Evolutionary conservation across 2,113 vertebrate species (phyloP), one percentile per base, ranked within the genome.

Genomic region (Balaenoptera acutorostrata): DNA sequence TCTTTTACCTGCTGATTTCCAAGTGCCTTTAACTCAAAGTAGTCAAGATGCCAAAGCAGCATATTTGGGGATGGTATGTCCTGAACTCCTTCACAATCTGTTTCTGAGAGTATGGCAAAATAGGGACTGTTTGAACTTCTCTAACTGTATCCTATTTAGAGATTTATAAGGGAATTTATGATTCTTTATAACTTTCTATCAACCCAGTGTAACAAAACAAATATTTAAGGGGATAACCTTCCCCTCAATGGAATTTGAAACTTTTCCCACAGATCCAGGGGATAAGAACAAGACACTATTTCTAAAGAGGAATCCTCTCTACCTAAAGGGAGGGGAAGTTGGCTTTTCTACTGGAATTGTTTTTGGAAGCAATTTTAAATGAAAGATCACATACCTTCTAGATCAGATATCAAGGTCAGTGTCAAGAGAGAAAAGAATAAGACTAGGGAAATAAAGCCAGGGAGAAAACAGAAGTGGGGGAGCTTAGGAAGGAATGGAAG

Each of bases 321-420:
- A 88, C 57, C 36, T 66, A 84, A 66, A 87, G 36, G 20, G 33
- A 90, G 20, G 55, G 14, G 6, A 59, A 41, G 27, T 31, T 80
- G 46, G 31, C 33, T 39, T 95, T 90, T 72, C 36, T 80, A 25
- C 55, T 82, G 44, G 2, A 52, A 15, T 44, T 82, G 15, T 39
- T 72, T 81, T 91, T 41, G 66, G 80, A 82, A 85, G 52, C 27
- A 85, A 86, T 61, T 96, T 88, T 88, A 75, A 95, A 89, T 75
- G 6, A 44, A 8, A 57, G 27, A 49, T 64, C 44, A 68, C 1
- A 55, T 29, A 31, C 23, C 9, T 85, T 88, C 36, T 11, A 63
- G 18, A 88, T 78, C 10, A 95, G 64, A 69, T 71, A 84, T 66
- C 31, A 33, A 93, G 14, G 41, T 84, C 41, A 93, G 23, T 49